A percentile compares a stretch with the other conserved stretches of the same genome.
Evolutionary conservation across 2,113 vertebrate genomes (phyloP).

Genomic region (Pollimyrus isidori): DNA sequence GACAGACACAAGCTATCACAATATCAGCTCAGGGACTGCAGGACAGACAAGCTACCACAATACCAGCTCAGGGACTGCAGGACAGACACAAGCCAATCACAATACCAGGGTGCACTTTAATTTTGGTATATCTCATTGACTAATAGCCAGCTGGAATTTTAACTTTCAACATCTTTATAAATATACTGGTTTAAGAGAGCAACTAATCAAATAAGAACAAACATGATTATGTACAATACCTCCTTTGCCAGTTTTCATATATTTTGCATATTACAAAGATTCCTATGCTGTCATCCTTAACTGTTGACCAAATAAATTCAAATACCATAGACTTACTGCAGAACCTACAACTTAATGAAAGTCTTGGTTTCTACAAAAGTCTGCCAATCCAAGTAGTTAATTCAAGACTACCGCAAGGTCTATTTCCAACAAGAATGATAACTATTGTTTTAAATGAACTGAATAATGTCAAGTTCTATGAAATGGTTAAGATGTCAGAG

Average conservation of each 20-base stretch:
- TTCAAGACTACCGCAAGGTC: background rate
- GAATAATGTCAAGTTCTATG: background rate
- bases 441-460: background rate
- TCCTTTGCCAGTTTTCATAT: background rate
- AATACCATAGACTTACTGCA: background rate
- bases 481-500: background rate
- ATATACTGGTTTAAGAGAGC: too few relatives aligned
- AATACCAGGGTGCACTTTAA: background rate
- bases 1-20: too few relatives aligned
- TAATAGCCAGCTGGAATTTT: background rate
- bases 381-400: background rate
- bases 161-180: too few relatives aligned
- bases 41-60: too few relatives aligned
- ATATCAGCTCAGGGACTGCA: too few relatives aligned
- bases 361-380: background rate
- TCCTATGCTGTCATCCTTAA: background rate
- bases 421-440: background rate
- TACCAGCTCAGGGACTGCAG: background rate
- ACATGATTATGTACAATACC: background rate
- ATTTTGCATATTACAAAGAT: background rate
- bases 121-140: background rate
- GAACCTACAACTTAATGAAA: background rate
- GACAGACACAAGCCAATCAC: background rate
- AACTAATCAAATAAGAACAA: background rate
- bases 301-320: background rate